Evolutionary conservation across 1,140 invertebrate genomes (phyloP), one percentile per base, ranked within the genome.

Genomic region (Apis florea): DNA sequence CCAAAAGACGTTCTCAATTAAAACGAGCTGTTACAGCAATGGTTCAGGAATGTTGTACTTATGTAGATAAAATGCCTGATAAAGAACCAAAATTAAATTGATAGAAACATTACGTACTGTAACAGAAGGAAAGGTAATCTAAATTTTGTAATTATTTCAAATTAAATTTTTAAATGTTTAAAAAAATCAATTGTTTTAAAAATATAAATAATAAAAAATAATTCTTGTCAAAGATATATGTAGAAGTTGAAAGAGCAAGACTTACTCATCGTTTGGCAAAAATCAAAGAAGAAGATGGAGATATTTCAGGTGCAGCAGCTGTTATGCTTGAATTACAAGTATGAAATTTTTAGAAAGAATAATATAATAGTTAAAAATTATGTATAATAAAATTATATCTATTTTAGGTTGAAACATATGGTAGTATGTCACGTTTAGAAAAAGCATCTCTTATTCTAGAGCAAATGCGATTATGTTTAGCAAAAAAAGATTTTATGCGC

Each of bases 21-120:
- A 99, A 99, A 94, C 97, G 98, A 94, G 97, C 99, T 21, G 98
- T 99, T 3, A 98, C 98, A 0, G 99, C 99, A 94, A 99, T 99
- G 99, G 98, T 99, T 5, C 98, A 99, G 93, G 98, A 99, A 94
- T 98, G 98, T 89, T 98, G 96, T 90, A 96, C 95, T 71, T 99
- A 99, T 93, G 97, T 99, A 10, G 98, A 99, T 85, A 96, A 99
- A 93, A 98, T 97, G 53, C 97, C 98, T 10, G 96, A 97, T 87
- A 98, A 98, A 91, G 98, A 98, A 96, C 96, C 0, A 97, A 98
- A 94, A 95, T 99, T 15, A 98, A 98, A 92, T 94, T 99, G 0
- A 99, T 99, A 91, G 98, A 99, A 92, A 99, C 99, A 0, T 93
- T 99, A 40, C 95, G 98, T 85, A 96, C 96, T 51, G 98, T 99